phyloP scores from a whole-genome alignment of 1,140 invertebrate genomes.

The Apis cerana region DNA sequence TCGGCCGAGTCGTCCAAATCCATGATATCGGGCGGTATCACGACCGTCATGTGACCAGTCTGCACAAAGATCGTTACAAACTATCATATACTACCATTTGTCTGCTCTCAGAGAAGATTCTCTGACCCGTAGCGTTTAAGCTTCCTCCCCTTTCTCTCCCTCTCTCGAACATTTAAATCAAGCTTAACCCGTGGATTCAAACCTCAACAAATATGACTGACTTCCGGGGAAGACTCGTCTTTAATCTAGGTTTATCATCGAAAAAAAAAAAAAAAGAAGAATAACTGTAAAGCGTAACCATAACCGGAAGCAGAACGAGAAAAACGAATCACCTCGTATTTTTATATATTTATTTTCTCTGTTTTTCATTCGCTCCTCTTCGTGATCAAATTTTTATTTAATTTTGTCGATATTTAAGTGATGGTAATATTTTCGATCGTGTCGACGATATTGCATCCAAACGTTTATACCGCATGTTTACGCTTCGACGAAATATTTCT shows the following conservation, averaged over 20 bases:
- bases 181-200: slow-evolving; percentile 36
- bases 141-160: background rate
- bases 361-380: background rate
- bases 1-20: slow-evolving; percentile 79
- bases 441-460: background rate
- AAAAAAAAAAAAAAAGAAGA: slow-evolving; percentile 21
- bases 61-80: slow-evolving; percentile 71
- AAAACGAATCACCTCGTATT: background rate
- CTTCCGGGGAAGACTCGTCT: slow-evolving; percentile 12
- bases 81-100: slow-evolving; percentile 18
- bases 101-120: slow-evolving; percentile 2
- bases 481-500: no score
- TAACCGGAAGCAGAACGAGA: background rate
- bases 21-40: slow-evolving; percentile 91
- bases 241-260: slow-evolving; percentile 40
- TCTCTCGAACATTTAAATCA: slow-evolving; percentile 45
- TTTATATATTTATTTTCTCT: background rate
- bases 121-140: background rate
- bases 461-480: background rate
- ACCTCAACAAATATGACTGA: slow-evolving; percentile 30
- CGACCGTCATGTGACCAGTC: slow-evolving; percentile 90
- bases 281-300: background rate
- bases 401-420: slow-evolving; percentile 21
- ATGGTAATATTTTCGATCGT: slow-evolving; percentile 18
- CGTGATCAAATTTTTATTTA: slow-evolving; percentile 14